Evolutionary conservation across 2,113 vertebrate genomes (phyloP), one percentile per base, ranked within the genome.

Genomic region (Ameiurus melas): DNA sequence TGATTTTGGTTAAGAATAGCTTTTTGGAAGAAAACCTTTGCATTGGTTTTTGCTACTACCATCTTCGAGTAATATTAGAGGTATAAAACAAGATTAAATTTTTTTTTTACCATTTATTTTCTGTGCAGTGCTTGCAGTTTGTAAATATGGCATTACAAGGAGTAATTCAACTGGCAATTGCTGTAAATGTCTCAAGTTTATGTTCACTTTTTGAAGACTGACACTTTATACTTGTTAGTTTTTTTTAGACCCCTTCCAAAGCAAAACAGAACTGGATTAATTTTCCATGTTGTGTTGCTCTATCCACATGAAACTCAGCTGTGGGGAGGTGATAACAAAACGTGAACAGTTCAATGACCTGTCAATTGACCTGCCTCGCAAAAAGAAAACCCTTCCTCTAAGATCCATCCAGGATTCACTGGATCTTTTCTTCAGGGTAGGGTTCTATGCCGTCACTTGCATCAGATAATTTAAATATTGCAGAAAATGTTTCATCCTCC

Each of bases 271-370:
- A 60, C 19, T 68, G 27, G 14, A 30, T 17, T 80, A 58, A 62
- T 53, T 81, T 27, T 78, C 22, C 57, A 0, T 86, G 30, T 57
- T 51, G 16, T 81, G 4, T 30, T 58, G 85, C 0, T 86, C 30
- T 89, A 6, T 85, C 14, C 62, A 57, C 89, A 83, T 84, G 22
- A 51, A 60, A 71, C 90, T 2, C 90, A 99, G 98, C 90, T 99
- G 98, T 91, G 97, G 97, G 25, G 98, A 99, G 92, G 96, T 96
- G 19, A 97, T 99, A 90, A 98, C 93, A 81, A 99, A 99, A 93
- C 94, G 97, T 70, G 98, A 99, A 85, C 97, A 98, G 90, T 99
- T 99, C 93, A 99, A 99, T 84, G 97, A 99, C 90, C 95, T 99
- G 62, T 99, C 98, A 68, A 99, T 99, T 55, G 98, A 99, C 91